phyloP scores from a whole-genome alignment of 2,888 invertebrate species.

The Heliconius sara region DNA sequence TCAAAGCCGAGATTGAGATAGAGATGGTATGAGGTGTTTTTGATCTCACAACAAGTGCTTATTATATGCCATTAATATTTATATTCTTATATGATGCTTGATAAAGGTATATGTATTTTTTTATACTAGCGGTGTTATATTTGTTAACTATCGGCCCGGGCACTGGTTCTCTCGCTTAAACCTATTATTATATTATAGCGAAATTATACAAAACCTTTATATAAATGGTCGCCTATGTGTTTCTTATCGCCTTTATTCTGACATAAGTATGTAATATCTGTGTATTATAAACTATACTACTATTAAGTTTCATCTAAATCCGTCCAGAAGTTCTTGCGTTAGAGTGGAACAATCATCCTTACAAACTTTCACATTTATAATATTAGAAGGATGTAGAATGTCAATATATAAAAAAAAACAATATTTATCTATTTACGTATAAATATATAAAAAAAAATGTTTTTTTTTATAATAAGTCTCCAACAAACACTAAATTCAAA shows the following conservation, averaged over 20 bases:
- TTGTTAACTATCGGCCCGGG: no score
- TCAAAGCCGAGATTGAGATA: constrained; percentile 35
- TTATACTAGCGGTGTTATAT: not conserved
- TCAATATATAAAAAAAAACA: not conserved
- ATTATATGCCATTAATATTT: not conserved
- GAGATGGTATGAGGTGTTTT: constrained; percentile 25
- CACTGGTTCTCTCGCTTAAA: not conserved
- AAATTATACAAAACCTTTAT: no score
- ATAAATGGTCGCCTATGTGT: no score
- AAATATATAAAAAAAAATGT: not conserved
- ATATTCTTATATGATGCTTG: not conserved
- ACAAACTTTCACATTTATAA: no score
- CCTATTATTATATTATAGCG: not conserved
- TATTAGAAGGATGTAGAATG: not conserved
- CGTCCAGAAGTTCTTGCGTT: no score
- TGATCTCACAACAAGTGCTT: not conserved
- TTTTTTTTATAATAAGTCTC: not conserved
- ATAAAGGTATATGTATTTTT: not conserved
- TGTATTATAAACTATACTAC: no score
- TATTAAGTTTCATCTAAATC: no score
- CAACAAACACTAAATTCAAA: not conserved
- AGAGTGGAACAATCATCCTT: no score
- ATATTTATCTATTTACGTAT: not conserved
- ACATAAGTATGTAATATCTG: no score
- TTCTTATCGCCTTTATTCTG: no score